Conservation (phyloP, 1,140 invertebrate genomes). For the Papilio polytes region DNA sequence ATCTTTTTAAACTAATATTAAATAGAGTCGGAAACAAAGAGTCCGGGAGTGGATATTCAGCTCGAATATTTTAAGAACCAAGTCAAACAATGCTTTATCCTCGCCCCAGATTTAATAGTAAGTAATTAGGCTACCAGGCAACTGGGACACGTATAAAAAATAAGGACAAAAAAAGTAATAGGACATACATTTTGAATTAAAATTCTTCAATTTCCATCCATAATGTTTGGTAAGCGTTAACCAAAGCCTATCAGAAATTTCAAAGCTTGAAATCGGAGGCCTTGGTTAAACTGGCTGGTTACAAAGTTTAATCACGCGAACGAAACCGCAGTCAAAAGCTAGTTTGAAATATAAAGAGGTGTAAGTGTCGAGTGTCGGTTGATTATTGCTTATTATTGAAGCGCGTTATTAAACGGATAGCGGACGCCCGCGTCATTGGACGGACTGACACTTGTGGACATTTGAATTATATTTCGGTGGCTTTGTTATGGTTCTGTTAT, state of each 20-base stretch:
- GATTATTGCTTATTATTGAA: conserved; percentile 40
- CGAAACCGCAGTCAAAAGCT: conserved; percentile 37
- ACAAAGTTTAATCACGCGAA: conserved; percentile 39
- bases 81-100: background rate
- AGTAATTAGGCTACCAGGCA: background rate
- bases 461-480: conserved; percentile 24
- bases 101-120: background rate
- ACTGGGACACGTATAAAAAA: background rate
- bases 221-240: conserved; percentile 4
- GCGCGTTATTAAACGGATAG: conserved; percentile 37
- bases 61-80: background rate
- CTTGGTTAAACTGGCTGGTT: conserved; percentile 20
- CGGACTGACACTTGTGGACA: conserved; percentile 17
- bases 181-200: background rate
- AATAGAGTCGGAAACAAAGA: background rate
- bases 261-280: conserved; percentile 25
- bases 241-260: conserved; percentile 10
- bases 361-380: conserved; percentile 39
- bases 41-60: background rate
- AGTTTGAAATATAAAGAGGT: conserved; percentile 40
- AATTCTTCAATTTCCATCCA: background rate
- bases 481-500: conserved; percentile 7
- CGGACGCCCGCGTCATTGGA: conserved; percentile 1
- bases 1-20: background rate
- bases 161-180: background rate